Conservation (phyloP, 2,888 invertebrate genomes). For the Ypsolopha scabrella region DNA sequence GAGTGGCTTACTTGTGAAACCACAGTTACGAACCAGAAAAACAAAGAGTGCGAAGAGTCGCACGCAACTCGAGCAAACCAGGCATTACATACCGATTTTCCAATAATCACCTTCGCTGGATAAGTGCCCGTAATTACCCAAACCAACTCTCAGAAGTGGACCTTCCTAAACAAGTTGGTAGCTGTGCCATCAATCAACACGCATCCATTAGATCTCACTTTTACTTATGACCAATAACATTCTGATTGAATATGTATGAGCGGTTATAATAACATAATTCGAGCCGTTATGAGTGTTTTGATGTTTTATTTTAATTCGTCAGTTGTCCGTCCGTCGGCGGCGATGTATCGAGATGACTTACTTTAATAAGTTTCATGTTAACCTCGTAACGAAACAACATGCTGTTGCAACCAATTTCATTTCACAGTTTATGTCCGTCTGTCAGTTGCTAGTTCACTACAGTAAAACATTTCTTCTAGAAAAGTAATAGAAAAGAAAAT, state of each 20-base stretch:
- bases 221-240: constrained; percentile 59
- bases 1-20: constrained; percentile 58
- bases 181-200: constrained; percentile 36
- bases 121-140: not conserved
- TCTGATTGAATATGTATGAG: constrained; percentile 51
- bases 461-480: not conserved
- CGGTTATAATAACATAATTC: constrained; percentile 38
- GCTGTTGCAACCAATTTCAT: not conserved
- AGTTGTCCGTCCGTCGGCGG: constrained; percentile 16
- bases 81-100: not conserved
- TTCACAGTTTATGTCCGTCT: not conserved
- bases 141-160: not conserved
- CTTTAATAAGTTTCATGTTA: constrained; percentile 15
- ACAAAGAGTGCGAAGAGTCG: constrained; percentile 54
- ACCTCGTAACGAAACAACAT: constrained; percentile 2
- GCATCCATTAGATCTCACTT: constrained; percentile 42
- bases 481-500: not conserved
- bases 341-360: constrained; percentile 36
- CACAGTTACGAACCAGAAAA: constrained; percentile 46
- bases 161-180: constrained; percentile 35
- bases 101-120: not conserved
- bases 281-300: constrained; percentile 32
- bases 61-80: constrained; percentile 19
- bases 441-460: not conserved
- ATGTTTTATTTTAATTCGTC: constrained; percentile 35